Evolutionary conservation across 2,113 vertebrate genomes (phyloP).

Genomic region (Pterocles orientalis): DNA sequence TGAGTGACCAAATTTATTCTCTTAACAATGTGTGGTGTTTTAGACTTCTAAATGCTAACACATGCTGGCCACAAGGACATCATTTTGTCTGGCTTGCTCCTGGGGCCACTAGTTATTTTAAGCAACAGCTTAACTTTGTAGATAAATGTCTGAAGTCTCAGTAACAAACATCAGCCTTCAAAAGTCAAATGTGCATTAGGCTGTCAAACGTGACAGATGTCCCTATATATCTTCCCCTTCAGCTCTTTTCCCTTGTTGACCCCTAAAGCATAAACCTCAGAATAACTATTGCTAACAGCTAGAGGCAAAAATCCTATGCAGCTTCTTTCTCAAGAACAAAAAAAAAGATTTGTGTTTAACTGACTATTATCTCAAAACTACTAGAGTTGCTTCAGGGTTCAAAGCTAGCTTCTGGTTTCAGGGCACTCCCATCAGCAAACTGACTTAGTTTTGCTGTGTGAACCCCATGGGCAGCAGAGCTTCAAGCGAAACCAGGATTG

Average conservation of each 20-base stretch:
- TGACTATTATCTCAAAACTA: background rate
- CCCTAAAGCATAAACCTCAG: constrained; percentile 4
- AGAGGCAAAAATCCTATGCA: background rate
- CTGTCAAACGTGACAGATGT: background rate
- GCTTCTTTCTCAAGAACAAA: background rate
- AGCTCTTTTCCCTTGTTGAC: background rate
- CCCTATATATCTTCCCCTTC: background rate
- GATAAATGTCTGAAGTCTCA: background rate
- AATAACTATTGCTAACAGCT: background rate
- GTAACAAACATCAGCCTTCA: background rate
- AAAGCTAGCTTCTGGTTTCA: background rate
- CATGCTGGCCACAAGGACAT: background rate
- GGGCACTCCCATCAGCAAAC: background rate
- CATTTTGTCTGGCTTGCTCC: background rate
- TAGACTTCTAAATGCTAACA: background rate
- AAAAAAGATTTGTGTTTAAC: background rate
- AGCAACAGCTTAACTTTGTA: constrained; percentile 1
- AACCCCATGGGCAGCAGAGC: background rate
- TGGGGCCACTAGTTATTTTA: background rate
- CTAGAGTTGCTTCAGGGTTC: background rate
- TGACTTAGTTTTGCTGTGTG: background rate
- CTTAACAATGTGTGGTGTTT: background rate
- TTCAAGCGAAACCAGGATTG: background rate
- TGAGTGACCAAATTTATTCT: background rate
- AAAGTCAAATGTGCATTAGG: background rate